phyloP scores from a whole-genome alignment of 2,797 vertebrate species.

The Eulemur albifrons region DNA sequence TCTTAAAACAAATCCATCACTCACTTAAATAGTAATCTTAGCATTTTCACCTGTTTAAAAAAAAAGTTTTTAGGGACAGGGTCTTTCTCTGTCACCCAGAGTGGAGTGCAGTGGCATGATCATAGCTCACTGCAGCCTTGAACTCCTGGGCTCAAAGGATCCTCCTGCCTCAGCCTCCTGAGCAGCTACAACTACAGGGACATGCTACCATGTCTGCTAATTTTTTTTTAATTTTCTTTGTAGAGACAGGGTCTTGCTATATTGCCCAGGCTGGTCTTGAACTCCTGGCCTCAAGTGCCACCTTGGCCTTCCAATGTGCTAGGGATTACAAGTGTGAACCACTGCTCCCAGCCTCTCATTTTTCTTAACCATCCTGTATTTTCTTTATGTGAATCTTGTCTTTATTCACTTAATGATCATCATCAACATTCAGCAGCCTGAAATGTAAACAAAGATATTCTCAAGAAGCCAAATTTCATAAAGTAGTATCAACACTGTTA shows the following conservation, averaged over 20 bases:
- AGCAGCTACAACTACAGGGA: not conserved
- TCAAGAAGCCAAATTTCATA: not conserved
- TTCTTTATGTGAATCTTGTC: not conserved
- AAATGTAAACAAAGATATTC: slow-evolving; percentile 13
- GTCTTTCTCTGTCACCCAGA: not conserved
- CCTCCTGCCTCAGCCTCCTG: not conserved
- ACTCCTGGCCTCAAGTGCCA: not conserved
- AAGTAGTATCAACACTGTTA: not conserved
- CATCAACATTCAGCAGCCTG: not conserved
- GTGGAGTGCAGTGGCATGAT: not conserved
- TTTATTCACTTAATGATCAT: slow-evolving; percentile 19
- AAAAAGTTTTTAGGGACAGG: not conserved
- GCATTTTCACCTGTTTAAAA: not conserved
- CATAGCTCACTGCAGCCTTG: not conserved
- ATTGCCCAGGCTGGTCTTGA: not conserved
- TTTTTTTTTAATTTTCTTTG: not conserved
- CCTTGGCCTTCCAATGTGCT: not conserved
- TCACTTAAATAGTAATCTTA: not conserved
- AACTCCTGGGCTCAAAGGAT: not conserved
- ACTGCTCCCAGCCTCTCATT: not conserved
- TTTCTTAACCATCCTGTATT: not conserved
- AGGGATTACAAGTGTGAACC: not conserved
- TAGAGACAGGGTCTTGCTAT: not conserved
- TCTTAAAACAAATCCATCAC: not conserved
- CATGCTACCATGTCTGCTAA: not conserved